Percentiles rank a stretch among this genome's conserved stretches.
Evolutionary conservation across 2,113 vertebrate genomes (phyloP).

Genomic region (Python bivittatus): DNA sequence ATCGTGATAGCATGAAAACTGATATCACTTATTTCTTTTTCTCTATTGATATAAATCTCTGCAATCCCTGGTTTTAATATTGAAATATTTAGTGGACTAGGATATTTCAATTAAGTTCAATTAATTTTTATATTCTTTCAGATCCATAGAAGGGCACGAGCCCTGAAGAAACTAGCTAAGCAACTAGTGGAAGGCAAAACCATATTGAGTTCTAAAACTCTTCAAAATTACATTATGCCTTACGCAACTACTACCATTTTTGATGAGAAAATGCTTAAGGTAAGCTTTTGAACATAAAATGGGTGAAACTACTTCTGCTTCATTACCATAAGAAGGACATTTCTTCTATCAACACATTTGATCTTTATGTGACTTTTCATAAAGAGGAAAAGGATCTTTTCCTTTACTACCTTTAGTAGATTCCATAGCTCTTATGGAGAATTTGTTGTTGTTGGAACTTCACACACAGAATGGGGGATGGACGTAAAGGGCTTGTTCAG

Average conservation of each 20-base stretch:
- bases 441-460: background rate
- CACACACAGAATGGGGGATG: background rate
- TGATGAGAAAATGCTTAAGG: constrained; percentile 92
- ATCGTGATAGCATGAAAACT: background rate
- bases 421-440: background rate
- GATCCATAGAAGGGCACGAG: constrained; percentile 92
- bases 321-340: background rate
- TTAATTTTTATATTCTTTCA: constrained; percentile 57
- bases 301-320: background rate
- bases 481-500: background rate
- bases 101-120: background rate
- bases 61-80: background rate
- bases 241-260: constrained; percentile 88
- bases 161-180: constrained; percentile 90
- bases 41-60: background rate
- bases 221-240: constrained; percentile 96
- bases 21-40: background rate
- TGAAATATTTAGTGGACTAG: background rate
- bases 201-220: constrained; percentile 82
- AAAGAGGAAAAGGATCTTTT: background rate
- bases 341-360: background rate
- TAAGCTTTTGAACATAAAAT: constrained; percentile 55
- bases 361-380: background rate
- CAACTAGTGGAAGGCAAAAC: constrained; percentile 85
- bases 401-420: background rate